Percentiles rank a stretch among this genome's conserved stretches.
These are phyloP conservation scores for Vultur gryphus DNA, from an alignment of 2,797 vertebrate species.

Conservation along the genomic window DNA sequence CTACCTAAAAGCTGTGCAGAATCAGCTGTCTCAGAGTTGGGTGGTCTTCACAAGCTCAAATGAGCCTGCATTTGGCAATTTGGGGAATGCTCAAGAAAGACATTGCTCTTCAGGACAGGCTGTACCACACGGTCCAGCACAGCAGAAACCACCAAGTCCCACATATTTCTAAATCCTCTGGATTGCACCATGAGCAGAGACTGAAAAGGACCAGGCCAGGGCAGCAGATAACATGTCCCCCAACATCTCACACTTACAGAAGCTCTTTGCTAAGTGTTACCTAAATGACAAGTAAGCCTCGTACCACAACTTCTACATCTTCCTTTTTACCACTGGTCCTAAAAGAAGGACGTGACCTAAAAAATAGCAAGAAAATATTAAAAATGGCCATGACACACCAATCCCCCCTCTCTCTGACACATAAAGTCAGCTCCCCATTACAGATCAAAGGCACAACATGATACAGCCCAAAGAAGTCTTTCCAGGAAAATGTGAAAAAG, in stretches of 20 bases:
- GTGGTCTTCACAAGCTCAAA: background rate
- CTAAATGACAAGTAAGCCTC: background rate
- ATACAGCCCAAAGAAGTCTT: background rate
- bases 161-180: background rate
- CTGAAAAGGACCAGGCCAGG: background rate
- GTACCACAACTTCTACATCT: background rate
- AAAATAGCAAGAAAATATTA: background rate
- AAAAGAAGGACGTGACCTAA: background rate
- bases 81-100: background rate
- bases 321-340: background rate
- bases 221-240: background rate
- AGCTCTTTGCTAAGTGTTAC: background rate
- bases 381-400: background rate
- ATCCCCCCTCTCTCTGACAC: background rate
- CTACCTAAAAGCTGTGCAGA: background rate
- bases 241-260: background rate
- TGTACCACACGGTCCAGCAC: background rate
- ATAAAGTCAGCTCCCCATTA: background rate
- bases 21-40: background rate
- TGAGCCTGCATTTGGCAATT: background rate
- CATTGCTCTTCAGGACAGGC: background rate
- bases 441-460: slow-evolving; percentile 36
- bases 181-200: background rate
- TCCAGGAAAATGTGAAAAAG: background rate
- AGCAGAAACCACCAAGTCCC: background rate